These are phyloP conservation scores for Cheilosia grossa DNA, from an alignment of 2,888 invertebrate species.

Conservation along the genomic window DNA sequence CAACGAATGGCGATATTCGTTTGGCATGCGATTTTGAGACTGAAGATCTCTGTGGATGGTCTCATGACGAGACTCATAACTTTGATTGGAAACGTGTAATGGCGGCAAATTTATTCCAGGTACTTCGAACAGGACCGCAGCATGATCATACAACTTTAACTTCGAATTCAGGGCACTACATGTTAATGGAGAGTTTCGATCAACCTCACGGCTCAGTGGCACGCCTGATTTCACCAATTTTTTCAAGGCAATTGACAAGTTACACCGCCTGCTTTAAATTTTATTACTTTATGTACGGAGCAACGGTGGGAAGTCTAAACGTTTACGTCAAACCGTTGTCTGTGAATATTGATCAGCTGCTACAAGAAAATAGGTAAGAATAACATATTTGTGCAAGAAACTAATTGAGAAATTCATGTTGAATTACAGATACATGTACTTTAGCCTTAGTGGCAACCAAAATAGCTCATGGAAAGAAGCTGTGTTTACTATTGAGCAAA, in stretches of 20 bases:
- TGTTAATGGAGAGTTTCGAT: slow-evolving; percentile 91
- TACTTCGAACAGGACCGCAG: slow-evolving; percentile 87
- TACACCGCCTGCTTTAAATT: slow-evolving; percentile 85
- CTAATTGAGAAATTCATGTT: neutral
- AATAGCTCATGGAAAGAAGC: slow-evolving; percentile 88
- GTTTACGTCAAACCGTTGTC: slow-evolving; percentile 84
- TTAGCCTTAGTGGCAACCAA: slow-evolving; percentile 87
- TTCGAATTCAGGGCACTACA: slow-evolving; percentile 88
- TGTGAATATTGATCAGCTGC: slow-evolving; percentile 75
- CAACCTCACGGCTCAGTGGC: slow-evolving; percentile 87
- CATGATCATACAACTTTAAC: slow-evolving; percentile 89
- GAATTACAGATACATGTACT: slow-evolving; percentile 83
- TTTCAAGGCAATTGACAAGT: slow-evolving; percentile 84
- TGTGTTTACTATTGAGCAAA: slow-evolving; percentile 83
- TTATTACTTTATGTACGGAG: slow-evolving; percentile 92
- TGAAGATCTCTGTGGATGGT: slow-evolving; percentile 90
- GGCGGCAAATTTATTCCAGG: slow-evolving; percentile 79
- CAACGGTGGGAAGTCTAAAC: slow-evolving; percentile 85
- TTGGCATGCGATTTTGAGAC: slow-evolving; percentile 82
- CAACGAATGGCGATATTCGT: slow-evolving; percentile 56
- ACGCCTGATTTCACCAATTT: slow-evolving; percentile 89
- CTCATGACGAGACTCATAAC: slow-evolving; percentile 86
- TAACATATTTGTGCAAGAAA: neutral
- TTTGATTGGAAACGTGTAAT: slow-evolving; percentile 90
- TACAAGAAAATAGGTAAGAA: slow-evolving; percentile 63